phyloP scores from a whole-genome alignment of 1,140 invertebrate genomes.

The Zophobas atratus region DNA sequence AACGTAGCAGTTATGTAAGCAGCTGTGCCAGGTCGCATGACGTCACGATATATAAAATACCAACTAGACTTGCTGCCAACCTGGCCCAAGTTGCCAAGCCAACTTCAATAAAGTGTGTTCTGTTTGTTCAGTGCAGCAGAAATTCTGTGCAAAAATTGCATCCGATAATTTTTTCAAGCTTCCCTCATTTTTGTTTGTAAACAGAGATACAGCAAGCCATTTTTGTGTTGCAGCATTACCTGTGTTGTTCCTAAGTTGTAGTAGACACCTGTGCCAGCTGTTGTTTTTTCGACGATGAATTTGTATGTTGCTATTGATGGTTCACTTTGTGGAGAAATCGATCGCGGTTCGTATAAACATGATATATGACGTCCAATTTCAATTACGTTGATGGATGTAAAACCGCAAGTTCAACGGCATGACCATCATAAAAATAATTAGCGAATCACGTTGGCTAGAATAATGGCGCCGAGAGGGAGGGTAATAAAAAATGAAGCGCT shows the following conservation, averaged over 20 bases:
- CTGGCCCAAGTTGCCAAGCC: constrained; percentile 27
- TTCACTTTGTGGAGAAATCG: not conserved
- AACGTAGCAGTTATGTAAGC: constrained; percentile 63
- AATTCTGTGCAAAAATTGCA: not conserved
- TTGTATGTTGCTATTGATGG: not conserved
- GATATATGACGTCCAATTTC: not conserved
- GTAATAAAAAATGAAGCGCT: constrained; percentile 1
- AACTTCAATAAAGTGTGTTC: constrained; percentile 7
- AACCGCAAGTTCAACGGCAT: constrained; percentile 10
- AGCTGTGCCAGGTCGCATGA: constrained; percentile 63
- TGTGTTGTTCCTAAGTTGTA: not conserved
- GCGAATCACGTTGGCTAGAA: constrained; percentile 10
- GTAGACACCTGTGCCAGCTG: not conserved
- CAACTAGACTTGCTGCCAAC: constrained; percentile 41
- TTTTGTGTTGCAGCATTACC: not conserved
- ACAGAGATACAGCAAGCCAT: constrained; percentile 8
- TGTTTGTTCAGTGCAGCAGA: constrained; percentile 13
- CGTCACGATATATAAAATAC: constrained; percentile 56
- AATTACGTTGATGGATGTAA: constrained; percentile 11
- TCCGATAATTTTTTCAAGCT: not conserved
- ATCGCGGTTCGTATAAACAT: not conserved
- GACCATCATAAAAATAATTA: constrained; percentile 17
- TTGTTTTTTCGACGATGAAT: not conserved
- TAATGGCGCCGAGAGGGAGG: constrained; percentile 12
- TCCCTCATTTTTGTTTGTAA: not conserved